phyloP scores from a whole-genome alignment of 92 coral and sea anemone genomes.

The Porites evermanni region DNA sequence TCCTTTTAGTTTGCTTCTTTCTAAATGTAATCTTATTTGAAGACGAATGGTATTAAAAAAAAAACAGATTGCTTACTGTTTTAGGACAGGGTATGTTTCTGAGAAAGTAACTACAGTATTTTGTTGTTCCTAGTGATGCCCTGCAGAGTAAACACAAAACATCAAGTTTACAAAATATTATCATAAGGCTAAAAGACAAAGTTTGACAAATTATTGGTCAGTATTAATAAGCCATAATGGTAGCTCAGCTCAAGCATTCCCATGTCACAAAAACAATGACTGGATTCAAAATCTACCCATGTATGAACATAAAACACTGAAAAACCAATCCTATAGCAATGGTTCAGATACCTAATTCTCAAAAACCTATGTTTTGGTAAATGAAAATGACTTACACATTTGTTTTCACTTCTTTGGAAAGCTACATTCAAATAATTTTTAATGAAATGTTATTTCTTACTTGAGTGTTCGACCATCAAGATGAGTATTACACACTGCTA shows the following conservation, averaged over 20 bases:
- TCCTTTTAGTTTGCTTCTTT: too few relatives aligned
- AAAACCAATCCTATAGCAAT: too few relatives aligned
- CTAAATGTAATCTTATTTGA: too few relatives aligned
- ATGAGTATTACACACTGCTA: slow-evolving; percentile 93
- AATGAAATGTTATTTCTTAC: slow-evolving; percentile 56
- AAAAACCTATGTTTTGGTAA: too few relatives aligned
- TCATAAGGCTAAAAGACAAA: neutral
- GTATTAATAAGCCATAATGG: too few relatives aligned
- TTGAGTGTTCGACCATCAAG: slow-evolving; percentile 96
- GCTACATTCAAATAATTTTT: too few relatives aligned
- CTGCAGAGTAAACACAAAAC: slow-evolving; percentile 50
- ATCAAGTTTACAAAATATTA: neutral
- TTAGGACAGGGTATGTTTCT: slow-evolving; percentile 95
- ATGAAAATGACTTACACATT: too few relatives aligned
- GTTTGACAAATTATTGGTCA: neutral
- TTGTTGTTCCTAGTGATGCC: slow-evolving; percentile 98
- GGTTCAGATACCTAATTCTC: too few relatives aligned
- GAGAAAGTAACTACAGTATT: slow-evolving; percentile 97
- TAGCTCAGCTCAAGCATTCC: neutral
- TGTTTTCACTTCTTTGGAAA: too few relatives aligned
- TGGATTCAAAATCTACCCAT: too few relatives aligned
- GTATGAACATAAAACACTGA: too few relatives aligned
- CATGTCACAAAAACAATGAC: too few relatives aligned
- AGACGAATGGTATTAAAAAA: neutral
- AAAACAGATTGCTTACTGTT: slow-evolving; percentile 63